Conservation (phyloP, 1,140 invertebrate genomes). For the Harpegnathos saltator region DNA sequence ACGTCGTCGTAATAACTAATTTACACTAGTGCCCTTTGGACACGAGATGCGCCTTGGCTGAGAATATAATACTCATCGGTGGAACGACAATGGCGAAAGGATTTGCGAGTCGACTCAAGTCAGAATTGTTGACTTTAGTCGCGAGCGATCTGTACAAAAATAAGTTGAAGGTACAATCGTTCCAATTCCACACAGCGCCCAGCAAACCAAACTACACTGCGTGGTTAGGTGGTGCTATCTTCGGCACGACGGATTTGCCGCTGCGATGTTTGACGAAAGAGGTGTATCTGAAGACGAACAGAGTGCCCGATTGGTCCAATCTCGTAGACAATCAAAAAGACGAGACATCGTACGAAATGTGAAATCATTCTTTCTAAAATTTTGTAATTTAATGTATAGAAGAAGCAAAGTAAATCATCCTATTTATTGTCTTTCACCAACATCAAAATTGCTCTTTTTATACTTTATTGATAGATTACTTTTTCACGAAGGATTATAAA, state of each 20-base stretch:
- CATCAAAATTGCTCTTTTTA: background rate
- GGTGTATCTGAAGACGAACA: constrained; percentile 89
- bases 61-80: constrained; percentile 94
- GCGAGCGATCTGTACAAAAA: constrained; percentile 89
- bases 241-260: constrained; percentile 92
- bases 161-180: constrained; percentile 88
- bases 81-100: constrained; percentile 94
- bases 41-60: constrained; percentile 89
- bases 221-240: constrained; percentile 95
- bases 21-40: constrained; percentile 91
- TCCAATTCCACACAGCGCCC: constrained; percentile 92
- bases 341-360: constrained; percentile 62
- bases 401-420: constrained; percentile 6
- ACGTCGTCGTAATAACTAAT: constrained; percentile 2
- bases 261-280: constrained; percentile 92
- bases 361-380: background rate
- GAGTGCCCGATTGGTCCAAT: constrained; percentile 94
- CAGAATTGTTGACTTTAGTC: constrained; percentile 90
- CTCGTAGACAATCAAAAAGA: constrained; percentile 88
- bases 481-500: constrained; percentile 8
- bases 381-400: constrained; percentile 13
- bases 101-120: constrained; percentile 90
- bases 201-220: constrained; percentile 94
- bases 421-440: constrained; percentile 47
- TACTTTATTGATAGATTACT: background rate